These are phyloP conservation scores for Leptinotarsa peninsularis DNA, from an alignment of 2,888 invertebrate genomes.

Conservation along the genomic window DNA sequence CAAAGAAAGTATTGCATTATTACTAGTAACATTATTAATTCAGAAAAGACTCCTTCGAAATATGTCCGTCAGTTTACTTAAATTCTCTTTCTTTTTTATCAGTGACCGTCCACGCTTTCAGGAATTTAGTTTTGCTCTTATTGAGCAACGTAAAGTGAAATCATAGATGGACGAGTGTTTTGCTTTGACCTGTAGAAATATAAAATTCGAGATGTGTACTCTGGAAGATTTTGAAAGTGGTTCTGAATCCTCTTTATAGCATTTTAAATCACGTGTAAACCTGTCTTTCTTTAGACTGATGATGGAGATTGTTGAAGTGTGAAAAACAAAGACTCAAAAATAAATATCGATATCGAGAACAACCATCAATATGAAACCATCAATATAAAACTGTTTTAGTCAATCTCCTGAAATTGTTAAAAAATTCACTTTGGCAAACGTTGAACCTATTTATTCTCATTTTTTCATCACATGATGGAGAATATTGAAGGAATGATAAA, in stretches of 20 bases:
- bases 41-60: background rate
- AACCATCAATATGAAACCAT: no score
- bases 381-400: no score
- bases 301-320: background rate
- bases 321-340: no score
- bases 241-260: background rate
- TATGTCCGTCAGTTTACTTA: background rate
- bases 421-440: no score
- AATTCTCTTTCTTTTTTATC: background rate
- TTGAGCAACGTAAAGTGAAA: background rate
- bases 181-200: background rate
- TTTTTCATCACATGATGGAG: no score
- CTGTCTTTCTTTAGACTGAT: background rate
- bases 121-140: conserved; percentile 5
- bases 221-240: background rate
- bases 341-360: no score
- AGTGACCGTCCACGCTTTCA: background rate
- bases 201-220: background rate
- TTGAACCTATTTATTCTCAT: no score
- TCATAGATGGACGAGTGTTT: background rate
- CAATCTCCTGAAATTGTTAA: no score
- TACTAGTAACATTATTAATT: background rate
- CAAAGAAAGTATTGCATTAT: no score
- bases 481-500: no score
- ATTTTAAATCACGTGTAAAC: background rate